Evolutionary conservation across 1,140 invertebrate species (phyloP).

Genomic region (Sweltsa coloradensis): DNA sequence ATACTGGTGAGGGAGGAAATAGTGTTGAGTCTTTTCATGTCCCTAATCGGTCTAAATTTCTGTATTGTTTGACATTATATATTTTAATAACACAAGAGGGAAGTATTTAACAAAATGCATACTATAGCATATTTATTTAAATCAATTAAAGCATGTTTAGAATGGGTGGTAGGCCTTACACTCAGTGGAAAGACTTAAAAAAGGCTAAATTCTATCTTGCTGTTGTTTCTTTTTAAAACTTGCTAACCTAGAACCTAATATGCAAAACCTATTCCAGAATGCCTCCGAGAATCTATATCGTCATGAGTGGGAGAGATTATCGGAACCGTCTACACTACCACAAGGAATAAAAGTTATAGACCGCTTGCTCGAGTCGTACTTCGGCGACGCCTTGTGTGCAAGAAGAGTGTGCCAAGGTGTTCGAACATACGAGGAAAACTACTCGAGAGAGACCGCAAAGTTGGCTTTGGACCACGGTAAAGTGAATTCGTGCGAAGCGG

Average conservation of each 20-base stretch:
- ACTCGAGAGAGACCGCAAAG: background rate
- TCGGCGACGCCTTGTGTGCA: conserved; percentile 5
- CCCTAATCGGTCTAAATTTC: background rate
- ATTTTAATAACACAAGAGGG: no score
- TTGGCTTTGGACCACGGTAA: background rate
- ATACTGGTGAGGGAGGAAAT: background rate
- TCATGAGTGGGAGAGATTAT: background rate
- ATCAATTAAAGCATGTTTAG: no score
- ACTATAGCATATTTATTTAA: background rate
- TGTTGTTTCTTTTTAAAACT: background rate
- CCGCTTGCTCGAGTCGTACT: conserved; percentile 1
- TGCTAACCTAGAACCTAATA: background rate
- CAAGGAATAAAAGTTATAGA: background rate
- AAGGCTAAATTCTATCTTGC: background rate
- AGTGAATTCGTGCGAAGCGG: background rate
- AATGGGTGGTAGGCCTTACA: no score
- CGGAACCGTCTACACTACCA: background rate
- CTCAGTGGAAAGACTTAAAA: no score
- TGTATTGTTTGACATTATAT: no score
- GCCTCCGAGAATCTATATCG: conserved; percentile 1
- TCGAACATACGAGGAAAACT: background rate
- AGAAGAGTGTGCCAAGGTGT: background rate
- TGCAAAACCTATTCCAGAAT: background rate
- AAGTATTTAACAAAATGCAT: background rate
- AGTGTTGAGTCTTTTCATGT: background rate